Conservation (phyloP, 2,888 invertebrate species). For the Philonicus albiceps region DNA sequence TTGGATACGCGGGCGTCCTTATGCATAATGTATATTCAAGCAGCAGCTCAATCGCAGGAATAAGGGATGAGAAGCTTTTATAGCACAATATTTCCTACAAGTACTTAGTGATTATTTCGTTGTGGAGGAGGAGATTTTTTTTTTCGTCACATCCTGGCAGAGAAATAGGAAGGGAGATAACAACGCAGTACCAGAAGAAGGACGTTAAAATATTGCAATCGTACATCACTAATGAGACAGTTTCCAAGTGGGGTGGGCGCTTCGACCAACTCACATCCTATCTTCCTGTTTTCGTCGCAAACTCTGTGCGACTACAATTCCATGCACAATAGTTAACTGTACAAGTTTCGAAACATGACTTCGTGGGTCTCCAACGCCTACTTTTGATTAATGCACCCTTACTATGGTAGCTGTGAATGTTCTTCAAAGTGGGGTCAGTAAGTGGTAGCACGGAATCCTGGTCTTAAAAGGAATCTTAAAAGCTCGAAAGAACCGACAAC, state of each 20-base stretch:
- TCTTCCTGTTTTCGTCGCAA: not conserved
- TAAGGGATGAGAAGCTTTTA: slow-evolving; percentile 13
- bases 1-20: not conserved
- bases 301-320: not conserved
- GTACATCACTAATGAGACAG: slow-evolving; percentile 42
- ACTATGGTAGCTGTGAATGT: not conserved
- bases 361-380: not conserved
- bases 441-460: not conserved
- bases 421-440: not conserved
- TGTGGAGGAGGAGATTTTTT: not conserved
- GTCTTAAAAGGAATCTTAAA: not conserved
- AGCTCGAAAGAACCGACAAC: not conserved
- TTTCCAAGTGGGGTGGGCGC: not conserved
- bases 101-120: slow-evolving; percentile 20
- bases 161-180: not conserved
- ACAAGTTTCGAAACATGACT: not conserved
- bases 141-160: not conserved
- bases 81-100: not conserved
- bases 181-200: not conserved
- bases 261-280: not conserved
- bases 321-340: slow-evolving; percentile 19
- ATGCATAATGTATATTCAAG: slow-evolving; percentile 34
- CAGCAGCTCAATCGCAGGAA: not conserved
- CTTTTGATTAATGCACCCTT: not conserved
- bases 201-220: slow-evolving; percentile 33